Conservation (phyloP, 2,113 vertebrate genomes). For the Melanocharis versteri region DNA sequence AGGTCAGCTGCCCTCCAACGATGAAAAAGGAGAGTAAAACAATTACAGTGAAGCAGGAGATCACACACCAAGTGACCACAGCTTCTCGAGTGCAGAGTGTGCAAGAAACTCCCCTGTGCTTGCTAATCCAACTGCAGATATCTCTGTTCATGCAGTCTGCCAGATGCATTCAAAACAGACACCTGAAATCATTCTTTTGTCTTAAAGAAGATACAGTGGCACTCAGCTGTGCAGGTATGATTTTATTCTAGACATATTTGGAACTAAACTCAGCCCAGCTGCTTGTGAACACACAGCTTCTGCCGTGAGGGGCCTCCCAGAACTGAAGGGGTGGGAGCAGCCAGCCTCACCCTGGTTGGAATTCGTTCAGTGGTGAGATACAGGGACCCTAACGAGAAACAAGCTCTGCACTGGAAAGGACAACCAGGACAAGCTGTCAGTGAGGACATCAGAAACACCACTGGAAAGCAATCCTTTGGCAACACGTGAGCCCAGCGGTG, state of each 20-base stretch:
- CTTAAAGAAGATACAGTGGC: not conserved
- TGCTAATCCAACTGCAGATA: not conserved
- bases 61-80: not conserved
- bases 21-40: not conserved
- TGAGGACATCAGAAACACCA: not conserved
- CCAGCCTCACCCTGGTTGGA: not conserved
- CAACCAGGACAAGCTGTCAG: not conserved
- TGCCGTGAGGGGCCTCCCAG: not conserved
- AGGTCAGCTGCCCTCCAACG: conserved; percentile 38
- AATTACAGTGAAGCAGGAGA: not conserved
- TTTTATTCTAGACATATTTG: not conserved
- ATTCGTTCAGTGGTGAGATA: not conserved
- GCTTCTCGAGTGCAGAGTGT: not conserved
- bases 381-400: not conserved
- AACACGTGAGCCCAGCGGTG: not conserved
- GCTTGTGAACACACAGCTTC: not conserved
- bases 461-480: not conserved
- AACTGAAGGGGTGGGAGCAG: not conserved
- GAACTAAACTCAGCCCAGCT: not conserved
- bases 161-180: not conserved
- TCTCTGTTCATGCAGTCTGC: not conserved
- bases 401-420: not conserved
- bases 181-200: not conserved
- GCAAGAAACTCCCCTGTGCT: not conserved
- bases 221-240: not conserved